Conservation (phyloP, 2,113 vertebrate genomes). For the Xenopus borealis region DNA sequence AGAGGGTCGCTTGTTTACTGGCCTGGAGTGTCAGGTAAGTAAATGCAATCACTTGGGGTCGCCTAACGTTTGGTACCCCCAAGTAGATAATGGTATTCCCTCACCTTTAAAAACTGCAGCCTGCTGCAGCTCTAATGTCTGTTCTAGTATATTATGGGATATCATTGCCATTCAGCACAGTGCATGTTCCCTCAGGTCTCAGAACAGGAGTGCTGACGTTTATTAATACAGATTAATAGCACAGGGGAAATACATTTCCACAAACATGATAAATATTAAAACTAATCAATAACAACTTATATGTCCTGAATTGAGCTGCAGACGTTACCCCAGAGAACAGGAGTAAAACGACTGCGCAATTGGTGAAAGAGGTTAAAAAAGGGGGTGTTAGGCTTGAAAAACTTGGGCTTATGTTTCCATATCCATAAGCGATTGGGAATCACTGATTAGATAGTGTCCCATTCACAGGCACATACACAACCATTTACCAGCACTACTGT, state of each 20-base stretch:
- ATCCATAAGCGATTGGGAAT: not conserved
- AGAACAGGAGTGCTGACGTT: constrained; percentile 62
- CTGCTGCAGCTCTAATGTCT: not conserved
- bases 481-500: no score
- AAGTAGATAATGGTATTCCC: no score
- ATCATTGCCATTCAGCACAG: constrained; percentile 77
- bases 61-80: no score
- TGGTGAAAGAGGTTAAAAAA: not conserved
- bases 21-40: no score
- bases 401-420: constrained; percentile 1
- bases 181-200: constrained; percentile 59
- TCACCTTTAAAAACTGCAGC: no score
- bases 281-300: constrained; percentile 86
- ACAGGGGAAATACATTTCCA: constrained; percentile 70
- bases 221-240: constrained; percentile 90
- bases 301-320: constrained; percentile 71
- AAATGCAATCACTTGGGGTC: no score
- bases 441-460: not conserved
- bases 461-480: no score
- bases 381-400: constrained; percentile 1
- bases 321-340: constrained; percentile 65
- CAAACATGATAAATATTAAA: constrained; percentile 91
- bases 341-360: constrained; percentile 1
- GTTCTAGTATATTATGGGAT: constrained; percentile 39
- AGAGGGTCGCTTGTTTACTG: no score